Evolutionary conservation across 2,797 vertebrate genomes (phyloP).

Genomic region (Pseudochirops cupreus): DNA sequence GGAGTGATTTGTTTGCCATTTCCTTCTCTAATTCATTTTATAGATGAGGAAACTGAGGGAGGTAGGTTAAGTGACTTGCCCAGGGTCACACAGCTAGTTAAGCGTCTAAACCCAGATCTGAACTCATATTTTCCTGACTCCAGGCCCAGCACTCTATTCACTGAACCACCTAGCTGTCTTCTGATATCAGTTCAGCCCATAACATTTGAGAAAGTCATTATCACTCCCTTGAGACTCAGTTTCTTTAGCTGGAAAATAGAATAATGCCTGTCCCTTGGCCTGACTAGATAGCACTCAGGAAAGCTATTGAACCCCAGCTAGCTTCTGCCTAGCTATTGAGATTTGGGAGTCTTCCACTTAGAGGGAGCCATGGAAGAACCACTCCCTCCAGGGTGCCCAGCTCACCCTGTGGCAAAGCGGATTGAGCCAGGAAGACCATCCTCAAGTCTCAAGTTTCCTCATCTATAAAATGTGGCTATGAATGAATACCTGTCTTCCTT

Average conservation of each 20-base stretch:
- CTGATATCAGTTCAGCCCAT: not conserved
- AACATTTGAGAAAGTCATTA: slow-evolving; percentile 28
- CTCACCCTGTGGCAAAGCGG: too few species aligned
- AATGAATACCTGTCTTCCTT: too few species aligned
- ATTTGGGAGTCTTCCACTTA: not conserved
- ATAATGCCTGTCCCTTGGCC: not conserved
- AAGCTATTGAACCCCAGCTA: not conserved
- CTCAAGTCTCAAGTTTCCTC: not conserved
- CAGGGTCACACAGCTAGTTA: too few species aligned
- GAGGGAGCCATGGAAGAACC: not conserved
- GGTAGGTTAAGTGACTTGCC: not conserved
- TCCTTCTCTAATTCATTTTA: too few species aligned
- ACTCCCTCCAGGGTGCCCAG: too few species aligned
- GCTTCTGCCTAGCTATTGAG: too few species aligned
- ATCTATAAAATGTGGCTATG: too few species aligned
- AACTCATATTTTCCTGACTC: not conserved
- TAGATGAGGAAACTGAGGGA: not conserved
- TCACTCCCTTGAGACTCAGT: slow-evolving; percentile 2
- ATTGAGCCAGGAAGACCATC: not conserved
- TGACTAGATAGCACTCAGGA: not conserved
- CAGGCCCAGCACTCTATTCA: too few species aligned
- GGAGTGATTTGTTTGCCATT: too few species aligned
- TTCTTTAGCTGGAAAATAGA: slow-evolving; percentile 55
- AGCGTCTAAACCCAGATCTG: not conserved
- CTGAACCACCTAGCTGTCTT: not conserved